phyloP scores from a whole-genome alignment of 2,113 vertebrate genomes.

The Neodontobutis hainanensis region DNA sequence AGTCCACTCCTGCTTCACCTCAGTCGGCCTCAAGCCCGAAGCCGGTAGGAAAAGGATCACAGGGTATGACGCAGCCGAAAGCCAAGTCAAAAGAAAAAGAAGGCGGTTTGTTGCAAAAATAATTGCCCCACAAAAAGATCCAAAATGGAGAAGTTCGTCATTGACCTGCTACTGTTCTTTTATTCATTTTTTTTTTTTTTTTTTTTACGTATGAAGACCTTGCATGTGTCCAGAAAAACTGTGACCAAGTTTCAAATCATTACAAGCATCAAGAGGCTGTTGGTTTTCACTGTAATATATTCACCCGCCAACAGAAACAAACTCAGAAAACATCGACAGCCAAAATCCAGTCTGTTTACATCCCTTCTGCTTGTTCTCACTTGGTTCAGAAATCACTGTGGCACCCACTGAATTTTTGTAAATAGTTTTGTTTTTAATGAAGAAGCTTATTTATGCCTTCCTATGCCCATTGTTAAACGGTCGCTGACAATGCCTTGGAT shows the following conservation, averaged over 20 bases:
- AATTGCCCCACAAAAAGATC: not conserved
- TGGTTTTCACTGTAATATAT: conserved; percentile 33
- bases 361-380: conserved; percentile 35
- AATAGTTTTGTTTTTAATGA: conserved; percentile 61
- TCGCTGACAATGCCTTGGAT: conserved; percentile 39
- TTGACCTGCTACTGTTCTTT: conserved; percentile 47
- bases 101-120: not conserved
- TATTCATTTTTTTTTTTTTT: not conserved
- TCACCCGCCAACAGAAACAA: conserved; percentile 28
- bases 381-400: conserved; percentile 66
- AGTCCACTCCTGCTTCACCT: not conserved
- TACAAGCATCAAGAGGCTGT: conserved; percentile 34
- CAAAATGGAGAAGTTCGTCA: conserved; percentile 4
- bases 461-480: conserved; percentile 40
- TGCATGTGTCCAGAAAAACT: conserved; percentile 58
- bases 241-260: conserved; percentile 48
- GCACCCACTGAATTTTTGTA: conserved; percentile 59
- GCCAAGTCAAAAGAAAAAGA: conserved; percentile 77
- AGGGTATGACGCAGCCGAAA: conserved; percentile 69
- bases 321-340: conserved; percentile 56
- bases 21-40: conserved; percentile 28
- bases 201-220: conserved; percentile 41
- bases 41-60: conserved; percentile 28
- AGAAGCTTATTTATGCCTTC: conserved; percentile 71
- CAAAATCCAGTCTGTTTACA: conserved; percentile 45